Percentiles rank a stretch among this genome's conserved stretches.
These are phyloP conservation scores for Dolichotis patagonum DNA, from an alignment of 2,113 vertebrate genomes.

Conservation along the genomic window DNA sequence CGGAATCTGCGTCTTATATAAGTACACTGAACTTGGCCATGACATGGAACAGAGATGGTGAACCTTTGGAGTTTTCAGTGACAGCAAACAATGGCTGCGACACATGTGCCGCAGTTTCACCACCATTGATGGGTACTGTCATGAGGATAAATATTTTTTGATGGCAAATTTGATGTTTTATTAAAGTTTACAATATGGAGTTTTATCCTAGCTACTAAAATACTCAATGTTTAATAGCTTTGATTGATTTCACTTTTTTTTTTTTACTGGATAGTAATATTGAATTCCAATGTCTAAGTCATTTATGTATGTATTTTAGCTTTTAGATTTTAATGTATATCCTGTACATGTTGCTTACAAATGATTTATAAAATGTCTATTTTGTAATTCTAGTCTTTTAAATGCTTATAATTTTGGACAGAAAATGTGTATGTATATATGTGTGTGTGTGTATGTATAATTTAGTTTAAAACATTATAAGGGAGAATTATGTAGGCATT, in stretches of 20 bases:
- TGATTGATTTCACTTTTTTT: conserved; percentile 3
- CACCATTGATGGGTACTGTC: neutral
- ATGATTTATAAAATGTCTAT: conserved; percentile 13
- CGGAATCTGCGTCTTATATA: neutral
- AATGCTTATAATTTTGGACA: neutral
- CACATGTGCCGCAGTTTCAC: neutral
- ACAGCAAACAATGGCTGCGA: neutral
- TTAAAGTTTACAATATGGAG: neutral
- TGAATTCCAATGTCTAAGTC: neutral
- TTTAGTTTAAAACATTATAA: conserved; percentile 41
- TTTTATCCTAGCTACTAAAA: conserved; percentile 10
- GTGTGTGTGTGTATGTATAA: neutral
- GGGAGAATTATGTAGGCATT: neutral
- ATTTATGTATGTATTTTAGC: neutral
- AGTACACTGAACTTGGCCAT: neutral
- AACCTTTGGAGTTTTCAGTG: neutral
- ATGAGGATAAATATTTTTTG: neutral
- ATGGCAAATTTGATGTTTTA: conserved; percentile 12
- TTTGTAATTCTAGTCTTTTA: conserved; percentile 8
- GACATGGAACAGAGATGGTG: neutral
- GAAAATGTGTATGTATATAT: neutral
- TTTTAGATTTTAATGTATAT: conserved; percentile 38
- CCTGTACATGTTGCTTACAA: neutral
- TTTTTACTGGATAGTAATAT: neutral
- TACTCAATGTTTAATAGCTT: neutral